Evolutionary conservation across 2,797 vertebrate genomes (phyloP).

Genomic region (Limosa lapponica): DNA sequence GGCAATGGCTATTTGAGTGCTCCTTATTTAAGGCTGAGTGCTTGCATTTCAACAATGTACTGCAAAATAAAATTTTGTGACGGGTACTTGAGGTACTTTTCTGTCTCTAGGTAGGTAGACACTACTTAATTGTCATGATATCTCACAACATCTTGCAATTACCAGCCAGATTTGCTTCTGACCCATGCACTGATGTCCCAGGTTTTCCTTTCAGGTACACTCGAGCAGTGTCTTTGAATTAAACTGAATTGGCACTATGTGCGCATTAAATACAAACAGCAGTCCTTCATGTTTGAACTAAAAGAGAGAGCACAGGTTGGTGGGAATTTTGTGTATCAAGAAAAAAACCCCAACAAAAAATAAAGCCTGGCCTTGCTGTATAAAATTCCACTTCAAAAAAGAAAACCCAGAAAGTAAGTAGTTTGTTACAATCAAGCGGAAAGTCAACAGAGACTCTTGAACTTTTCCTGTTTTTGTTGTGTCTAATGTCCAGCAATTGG

Average conservation of each 20-base stretch:
- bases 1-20: not conserved
- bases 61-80: not conserved
- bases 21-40: not conserved
- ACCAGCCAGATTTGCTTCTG: not conserved
- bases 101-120: not conserved
- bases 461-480: conserved; percentile 73
- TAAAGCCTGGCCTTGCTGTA: not conserved
- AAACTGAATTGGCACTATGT: not conserved
- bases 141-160: not conserved
- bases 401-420: conserved; percentile 50
- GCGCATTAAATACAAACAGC: not conserved
- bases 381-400: conserved; percentile 65
- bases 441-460: conserved; percentile 66
- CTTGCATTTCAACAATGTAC: not conserved
- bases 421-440: conserved; percentile 62
- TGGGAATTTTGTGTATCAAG: conserved; percentile 28
- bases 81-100: not conserved
- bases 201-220: not conserved
- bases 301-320: not conserved
- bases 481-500: conserved; percentile 59
- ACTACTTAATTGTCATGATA: not conserved
- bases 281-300: not conserved
- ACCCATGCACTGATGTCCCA: not conserved
- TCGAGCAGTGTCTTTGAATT: not conserved
- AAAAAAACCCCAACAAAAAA: not conserved